Evolutionary conservation across 2,113 vertebrate species (phyloP).

Genomic region (Acrocephalus arundinaceus): DNA sequence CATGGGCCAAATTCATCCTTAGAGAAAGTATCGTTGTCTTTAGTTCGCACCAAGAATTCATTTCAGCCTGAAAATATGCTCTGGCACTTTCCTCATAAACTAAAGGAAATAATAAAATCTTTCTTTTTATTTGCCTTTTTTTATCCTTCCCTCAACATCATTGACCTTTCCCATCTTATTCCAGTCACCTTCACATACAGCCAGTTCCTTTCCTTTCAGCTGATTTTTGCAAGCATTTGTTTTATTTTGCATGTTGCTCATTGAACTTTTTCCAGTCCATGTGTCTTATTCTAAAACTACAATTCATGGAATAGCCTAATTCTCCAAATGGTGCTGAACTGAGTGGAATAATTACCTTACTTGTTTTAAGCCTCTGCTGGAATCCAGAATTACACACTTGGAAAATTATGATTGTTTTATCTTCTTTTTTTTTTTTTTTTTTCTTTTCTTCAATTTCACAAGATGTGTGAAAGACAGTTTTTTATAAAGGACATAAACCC

Average conservation of each 20-base stretch:
- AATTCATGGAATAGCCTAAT: constrained; percentile 45
- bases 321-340: constrained; percentile 53
- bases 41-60: not conserved
- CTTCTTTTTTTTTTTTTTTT: not conserved
- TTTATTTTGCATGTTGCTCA: not conserved
- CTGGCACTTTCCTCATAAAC: not conserved
- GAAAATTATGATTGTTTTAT: constrained; percentile 67
- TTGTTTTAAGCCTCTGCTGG: constrained; percentile 52
- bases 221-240: not conserved
- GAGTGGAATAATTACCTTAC: constrained; percentile 68
- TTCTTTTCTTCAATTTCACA: not conserved
- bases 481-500: constrained; percentile 28
- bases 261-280: constrained; percentile 55
- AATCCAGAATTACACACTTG: constrained; percentile 60
- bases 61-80: not conserved
- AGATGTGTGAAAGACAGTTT: constrained; percentile 37
- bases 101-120: not conserved
- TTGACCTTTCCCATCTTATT: not conserved
- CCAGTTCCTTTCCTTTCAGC: not conserved
- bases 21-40: not conserved
- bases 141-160: not conserved
- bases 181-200: not conserved
- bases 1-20: not conserved
- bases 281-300: constrained; percentile 56
- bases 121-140: not conserved